Evolutionary conservation across 2,888 invertebrate genomes (phyloP), one percentile per base, ranked within the genome.

Genomic region (Spicauda simplicius): DNA sequence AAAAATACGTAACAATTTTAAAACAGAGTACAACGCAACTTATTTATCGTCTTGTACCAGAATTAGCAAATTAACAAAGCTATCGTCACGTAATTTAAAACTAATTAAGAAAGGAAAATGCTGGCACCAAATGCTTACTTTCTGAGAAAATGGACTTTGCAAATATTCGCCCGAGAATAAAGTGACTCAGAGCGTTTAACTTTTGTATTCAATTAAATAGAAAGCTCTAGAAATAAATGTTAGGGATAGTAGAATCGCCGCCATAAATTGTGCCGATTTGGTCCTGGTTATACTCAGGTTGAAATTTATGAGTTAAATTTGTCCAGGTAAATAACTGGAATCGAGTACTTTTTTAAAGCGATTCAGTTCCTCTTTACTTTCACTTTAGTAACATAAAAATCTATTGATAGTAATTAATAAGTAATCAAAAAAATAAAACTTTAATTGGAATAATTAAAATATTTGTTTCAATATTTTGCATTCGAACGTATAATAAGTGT

Each of bases 131-230:
- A 88, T 87, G 86, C 84, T 88, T 87, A 86, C 85, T 88, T 85
- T 81, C 85, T 78, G 80, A 84, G 85, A 82, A 90, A 91, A 91
- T 89, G 86, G 84, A 89, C 87, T 88, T 87, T 80, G 82, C 85
- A 88, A 89, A 91, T 87, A 88, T 89, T 88, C 85, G 76, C 79
- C 74, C 71, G 80, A 79, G 86, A 82, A 85, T 84, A 83, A 87
- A 90, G 84, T 86, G 87, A 86, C 86, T 87, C 80, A 80, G 80
- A 79, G 78, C 85, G 83, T 86, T 90, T 88, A 91, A 90, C 87
- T 90, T 90, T 89, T 89, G 89, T 88, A 90, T 90, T 89, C 88
- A 87, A 90, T 91, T 90, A 90, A 87, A 88, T 86, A 89, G 89
- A 90, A 87, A 90, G 87, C 87, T 86, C 85, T 84, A 84, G 84